Conservation (phyloP, 2,888 invertebrate species). For the Luperina nickerlii region DNA sequence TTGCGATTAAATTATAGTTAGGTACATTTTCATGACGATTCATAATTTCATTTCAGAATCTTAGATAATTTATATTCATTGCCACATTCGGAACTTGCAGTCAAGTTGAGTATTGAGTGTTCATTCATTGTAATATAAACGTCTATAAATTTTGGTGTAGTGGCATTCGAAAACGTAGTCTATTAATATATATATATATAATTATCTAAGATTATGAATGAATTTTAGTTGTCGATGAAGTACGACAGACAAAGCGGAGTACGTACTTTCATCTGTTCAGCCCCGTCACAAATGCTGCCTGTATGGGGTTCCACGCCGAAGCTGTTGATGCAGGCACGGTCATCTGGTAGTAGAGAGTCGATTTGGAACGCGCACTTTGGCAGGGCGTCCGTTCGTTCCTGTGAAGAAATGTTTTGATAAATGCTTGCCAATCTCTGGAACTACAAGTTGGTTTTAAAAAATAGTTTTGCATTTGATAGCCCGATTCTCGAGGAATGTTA, state of each 20-base stretch:
- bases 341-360: constrained; percentile 83
- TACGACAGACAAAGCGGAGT: background rate
- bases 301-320: constrained; percentile 82
- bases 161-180: background rate
- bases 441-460: background rate
- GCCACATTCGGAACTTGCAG: background rate
- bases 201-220: background rate
- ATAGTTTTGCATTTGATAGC: background rate
- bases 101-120: background rate
- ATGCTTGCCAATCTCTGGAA: background rate
- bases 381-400: constrained; percentile 83
- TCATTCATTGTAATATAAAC: background rate
- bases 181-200: background rate
- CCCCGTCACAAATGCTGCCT: constrained; percentile 82
- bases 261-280: constrained; percentile 86
- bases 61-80: background rate
- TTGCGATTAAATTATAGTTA: background rate
- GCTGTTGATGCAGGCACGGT: constrained; percentile 85
- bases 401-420: constrained; percentile 31
- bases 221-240: background rate
- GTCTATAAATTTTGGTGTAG: background rate
- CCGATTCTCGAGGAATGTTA: background rate
- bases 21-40: background rate
- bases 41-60: background rate
- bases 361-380: constrained; percentile 87